Evolutionary conservation across 2,888 invertebrate genomes (phyloP), one percentile per base, ranked within the genome.

Genomic region (Deroplatys truncata): DNA sequence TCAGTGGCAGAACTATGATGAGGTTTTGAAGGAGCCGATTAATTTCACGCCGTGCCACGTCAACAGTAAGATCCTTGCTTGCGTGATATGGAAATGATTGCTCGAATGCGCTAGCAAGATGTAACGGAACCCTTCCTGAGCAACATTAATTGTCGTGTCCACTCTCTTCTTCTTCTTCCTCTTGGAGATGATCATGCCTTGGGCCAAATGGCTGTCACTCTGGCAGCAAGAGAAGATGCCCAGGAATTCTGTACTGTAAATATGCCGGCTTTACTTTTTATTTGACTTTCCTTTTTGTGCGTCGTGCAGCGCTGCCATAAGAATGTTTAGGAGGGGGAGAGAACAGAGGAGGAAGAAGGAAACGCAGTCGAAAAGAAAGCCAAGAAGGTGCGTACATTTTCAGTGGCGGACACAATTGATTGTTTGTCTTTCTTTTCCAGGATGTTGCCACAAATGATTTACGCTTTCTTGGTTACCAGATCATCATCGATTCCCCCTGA

Each of bases 171-270:
- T 49, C 49, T 56, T 72, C 56, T 25, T 72, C 56, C 56, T 72
- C 56, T 56, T 28, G 16, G 28, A 29, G 25, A 85, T 25, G 31
- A 85, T 85, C 35, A 29, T n/a, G 43, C 49, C 85, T 28, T 56
- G 28, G 43, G 85, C 85, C 85, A 85, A 85, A 85, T 43, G 85
- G 20, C 85, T 85, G 85, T 85, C 85, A 25, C 86, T 86, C 28
- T 56, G 82, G 86, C 8, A 29, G 43, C 29, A 86, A 20, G 56
- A 16, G 29, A 72, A 72, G 56, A 72, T 72, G 56, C 56, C n/a
- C 29, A 86, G 86, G 86, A 86, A 86, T 86, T 86, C 86, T 82
- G 72, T 86, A 86, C 72, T 86, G 86, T 86, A 86, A 86, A 86
- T 86, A 86, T n/a, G 72, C 56, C 25, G 56, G 56, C 20, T 20